Evolutionary conservation across 2,797 vertebrate species (phyloP), one percentile per base, ranked within the genome.

Genomic region (Tolypeutes matacus): DNA sequence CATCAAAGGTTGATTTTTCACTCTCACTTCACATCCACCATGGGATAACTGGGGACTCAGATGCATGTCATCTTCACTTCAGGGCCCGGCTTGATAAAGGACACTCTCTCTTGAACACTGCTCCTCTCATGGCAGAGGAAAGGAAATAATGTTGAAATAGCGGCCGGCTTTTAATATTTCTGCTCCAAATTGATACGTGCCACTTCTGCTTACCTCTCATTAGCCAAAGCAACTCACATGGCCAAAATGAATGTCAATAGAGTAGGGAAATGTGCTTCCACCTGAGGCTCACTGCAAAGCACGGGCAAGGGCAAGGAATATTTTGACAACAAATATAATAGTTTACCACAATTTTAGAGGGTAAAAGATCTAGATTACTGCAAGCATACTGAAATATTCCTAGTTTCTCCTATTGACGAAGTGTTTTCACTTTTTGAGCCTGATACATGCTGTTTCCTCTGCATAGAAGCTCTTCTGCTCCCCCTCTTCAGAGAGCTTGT

Each of bases 61-160:
- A 60, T 5, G 8, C 3, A 5, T 15, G 20, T 2, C 10, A 20
- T 27, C 8, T 21, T 17, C 4, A 15, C 20, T 8, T 49, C 18
- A 29, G 39, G 34, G 62, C 51, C 21, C 14, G 12, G 10, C 6
- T 14, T 25, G n/a, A 18, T 39, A 23, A 69, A 53, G 31, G 80
- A 53, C 1, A 2, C n/a, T 29, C 20, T 84, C 17, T 78, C 39
- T 72, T 3, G 27, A 36, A 62, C 11, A 31, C 6, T 17, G 56
- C 25, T 84, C 36, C 6, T n/a, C 18, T 78, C 9, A 51, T 1
- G 2, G n/a, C 17, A 46, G 29, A 51, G 1, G 46, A 34, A 91
- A 77, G 64, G 13, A 34, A 69, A 12, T 49, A 36, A 36, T 5
- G 7, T 15, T 27, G 25, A 88, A 13, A 8, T 5, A 46, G 18